phyloP scores from a whole-genome alignment of 2,113 vertebrate genomes.

The Furnarius figulus region DNA sequence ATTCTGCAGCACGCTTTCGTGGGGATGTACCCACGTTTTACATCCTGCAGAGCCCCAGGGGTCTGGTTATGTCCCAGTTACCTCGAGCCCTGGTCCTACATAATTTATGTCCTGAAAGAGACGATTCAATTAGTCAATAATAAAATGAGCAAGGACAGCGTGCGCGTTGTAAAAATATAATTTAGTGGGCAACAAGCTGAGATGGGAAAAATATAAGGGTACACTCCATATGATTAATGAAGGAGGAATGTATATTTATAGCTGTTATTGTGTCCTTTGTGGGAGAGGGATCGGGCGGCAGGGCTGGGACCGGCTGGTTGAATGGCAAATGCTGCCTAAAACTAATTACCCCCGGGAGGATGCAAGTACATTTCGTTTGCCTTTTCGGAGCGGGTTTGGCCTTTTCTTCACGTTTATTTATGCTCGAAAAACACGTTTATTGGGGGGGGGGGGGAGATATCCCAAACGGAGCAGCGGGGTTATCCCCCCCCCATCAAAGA shows the following conservation, averaged over 20 bases:
- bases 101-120: constrained; percentile 6
- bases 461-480: neutral
- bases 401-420: neutral
- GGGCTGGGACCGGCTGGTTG: neutral
- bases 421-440: neutral
- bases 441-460: neutral
- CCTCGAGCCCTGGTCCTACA: neutral
- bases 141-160: neutral
- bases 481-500: neutral
- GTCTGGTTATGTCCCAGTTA: neutral
- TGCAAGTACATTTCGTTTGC: neutral
- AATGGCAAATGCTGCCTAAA: constrained; percentile 11
- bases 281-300: neutral
- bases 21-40: neutral
- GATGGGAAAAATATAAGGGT: neutral
- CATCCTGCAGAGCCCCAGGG: neutral
- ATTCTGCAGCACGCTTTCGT: neutral
- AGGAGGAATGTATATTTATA: neutral
- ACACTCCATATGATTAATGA: neutral
- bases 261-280: neutral
- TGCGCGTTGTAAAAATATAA: neutral
- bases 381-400: neutral
- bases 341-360: neutral
- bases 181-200: neutral
- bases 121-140: constrained; percentile 20